Evolutionary conservation across 2,888 invertebrate species (phyloP).

Genomic region (Bruchidius siliquastri): DNA sequence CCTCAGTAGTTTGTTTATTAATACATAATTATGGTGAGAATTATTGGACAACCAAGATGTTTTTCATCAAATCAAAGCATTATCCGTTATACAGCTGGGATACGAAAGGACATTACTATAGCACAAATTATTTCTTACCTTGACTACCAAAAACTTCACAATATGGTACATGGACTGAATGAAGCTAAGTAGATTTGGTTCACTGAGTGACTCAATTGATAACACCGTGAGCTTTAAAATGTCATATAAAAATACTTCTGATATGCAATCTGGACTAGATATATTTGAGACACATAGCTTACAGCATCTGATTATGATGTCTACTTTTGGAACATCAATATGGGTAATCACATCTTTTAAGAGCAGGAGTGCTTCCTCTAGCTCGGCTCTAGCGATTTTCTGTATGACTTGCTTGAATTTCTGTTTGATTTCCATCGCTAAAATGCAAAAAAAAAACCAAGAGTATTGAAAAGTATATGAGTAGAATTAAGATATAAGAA

Average conservation of each 20-base stretch:
- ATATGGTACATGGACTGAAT: slow-evolving; percentile 14
- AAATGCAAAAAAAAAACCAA: no score
- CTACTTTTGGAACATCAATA: not conserved
- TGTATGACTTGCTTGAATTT: not conserved
- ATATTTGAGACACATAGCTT: not conserved
- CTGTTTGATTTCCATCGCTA: not conserved
- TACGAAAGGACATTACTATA: no score
- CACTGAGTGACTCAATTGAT: slow-evolving; percentile 1
- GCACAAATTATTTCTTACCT: no score
- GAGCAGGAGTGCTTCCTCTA: not conserved
- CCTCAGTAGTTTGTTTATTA: no score
- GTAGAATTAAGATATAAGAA: no score
- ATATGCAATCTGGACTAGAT: not conserved
- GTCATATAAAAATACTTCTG: not conserved
- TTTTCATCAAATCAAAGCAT: not conserved
- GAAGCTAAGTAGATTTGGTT: slow-evolving; percentile 12
- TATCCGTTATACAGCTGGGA: no score
- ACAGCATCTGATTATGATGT: not conserved
- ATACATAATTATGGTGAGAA: no score
- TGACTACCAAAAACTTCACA: slow-evolving; percentile 12
- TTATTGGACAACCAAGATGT: no score
- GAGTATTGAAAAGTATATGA: no score
- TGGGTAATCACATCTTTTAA: not conserved
- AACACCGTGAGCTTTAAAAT: not conserved
- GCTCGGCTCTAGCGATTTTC: not conserved